Base-by-base conservation (phyloP, 2,113 vertebrate species). In the Cavia aperea region DNA sequence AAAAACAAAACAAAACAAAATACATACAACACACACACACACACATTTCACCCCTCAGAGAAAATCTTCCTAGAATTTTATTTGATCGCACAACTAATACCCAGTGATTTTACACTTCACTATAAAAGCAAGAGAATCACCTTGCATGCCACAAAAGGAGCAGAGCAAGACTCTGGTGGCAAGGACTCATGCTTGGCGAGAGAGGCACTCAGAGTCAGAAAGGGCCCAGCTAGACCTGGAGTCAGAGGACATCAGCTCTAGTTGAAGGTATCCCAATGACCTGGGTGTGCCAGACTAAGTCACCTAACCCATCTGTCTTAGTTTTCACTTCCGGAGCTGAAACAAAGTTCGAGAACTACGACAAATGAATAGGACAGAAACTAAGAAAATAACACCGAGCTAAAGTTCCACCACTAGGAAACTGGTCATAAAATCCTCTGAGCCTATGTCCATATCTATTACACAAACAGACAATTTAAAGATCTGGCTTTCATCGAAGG, bases 61-160 rank as follows among this genome's bases (percentile, higher is more conserved):
- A 93, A 91, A 75, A 70, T 56, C 90, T 83, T 92, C 81, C 62
- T 77, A 85, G 70, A 93, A 95, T 92, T 92, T 91, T 62, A 70
- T 51, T 88, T 84, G 13, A 56, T 63, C 43, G 13, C 54, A 33
- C 19, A 16, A 56, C 36, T n/a, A 70, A 31, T 23, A 8, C 39
- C n/a, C 51, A 60, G 36, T 23, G 19, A 88, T 77, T 33, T 72
- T 33, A 88, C 1, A 82, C 60, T 73, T 60, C 33, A 43, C 23
- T 3, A 31, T 39, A 43, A 51, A 88, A 93, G 46, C 51, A 85
- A 46, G 29, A 60, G 43, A 23, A 49, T 29, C 21, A 26, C 2
- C 54, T 9, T 90, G 63, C 54, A 84, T 0, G 29, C 31, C 49
- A 58, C 46, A 86, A 33, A 75, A 62, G 58, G 62, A 78, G 5